A percentile compares a stretch with the other conserved stretches of the same genome.
These are phyloP conservation scores for Scopus umbretta DNA, from an alignment of 2,113 vertebrate species.

Conservation along the genomic window DNA sequence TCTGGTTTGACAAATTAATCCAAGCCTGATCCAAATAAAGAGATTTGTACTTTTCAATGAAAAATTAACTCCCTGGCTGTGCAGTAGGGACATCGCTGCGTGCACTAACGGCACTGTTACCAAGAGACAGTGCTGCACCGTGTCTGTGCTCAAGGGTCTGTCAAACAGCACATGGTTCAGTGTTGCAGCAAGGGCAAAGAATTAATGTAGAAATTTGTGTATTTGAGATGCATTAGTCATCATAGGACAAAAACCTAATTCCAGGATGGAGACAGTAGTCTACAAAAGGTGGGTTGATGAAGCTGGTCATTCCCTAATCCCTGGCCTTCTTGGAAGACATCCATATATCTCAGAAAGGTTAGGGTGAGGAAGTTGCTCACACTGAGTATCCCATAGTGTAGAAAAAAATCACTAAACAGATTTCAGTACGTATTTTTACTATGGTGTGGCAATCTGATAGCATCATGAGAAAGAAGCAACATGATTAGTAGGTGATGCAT, in stretches of 20 bases:
- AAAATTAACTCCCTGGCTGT: constrained; percentile 31
- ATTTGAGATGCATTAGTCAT: neutral
- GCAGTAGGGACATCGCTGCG: neutral
- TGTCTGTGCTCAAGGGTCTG: neutral
- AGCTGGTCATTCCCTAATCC: neutral
- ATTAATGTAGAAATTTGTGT: neutral
- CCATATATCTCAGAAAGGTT: neutral
- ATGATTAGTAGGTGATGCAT: neutral
- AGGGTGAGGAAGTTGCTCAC: neutral
- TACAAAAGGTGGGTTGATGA: neutral
- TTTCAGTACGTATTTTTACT: neutral
- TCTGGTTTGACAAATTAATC: constrained; percentile 57
- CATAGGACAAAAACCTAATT: neutral
- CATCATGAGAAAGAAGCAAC: neutral
- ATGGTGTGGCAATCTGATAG: neutral
- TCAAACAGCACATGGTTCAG: neutral
- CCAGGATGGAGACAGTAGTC: neutral
- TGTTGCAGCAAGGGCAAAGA: neutral
- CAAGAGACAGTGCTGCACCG: neutral
- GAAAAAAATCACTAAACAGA: neutral
- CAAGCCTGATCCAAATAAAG: constrained; percentile 54
- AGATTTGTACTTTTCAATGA: constrained; percentile 43
- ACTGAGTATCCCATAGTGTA: neutral
- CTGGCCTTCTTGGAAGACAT: neutral
- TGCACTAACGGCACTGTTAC: neutral